phyloP scores from a whole-genome alignment of 1,140 invertebrate species.

The Achroia grisella region DNA sequence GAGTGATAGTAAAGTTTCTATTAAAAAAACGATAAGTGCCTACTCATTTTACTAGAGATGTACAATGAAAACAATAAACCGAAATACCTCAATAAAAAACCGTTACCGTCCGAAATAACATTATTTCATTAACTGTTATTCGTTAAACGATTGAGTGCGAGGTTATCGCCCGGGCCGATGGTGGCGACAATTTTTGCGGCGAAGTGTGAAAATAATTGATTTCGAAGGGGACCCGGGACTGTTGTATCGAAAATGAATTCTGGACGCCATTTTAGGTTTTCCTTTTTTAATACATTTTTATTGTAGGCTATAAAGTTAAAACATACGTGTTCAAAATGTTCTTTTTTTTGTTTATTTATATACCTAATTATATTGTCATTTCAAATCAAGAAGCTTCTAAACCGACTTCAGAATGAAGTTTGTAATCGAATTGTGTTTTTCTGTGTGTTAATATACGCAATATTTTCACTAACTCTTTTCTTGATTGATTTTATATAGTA shows the following conservation, averaged over 20 bases:
- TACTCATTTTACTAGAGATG: not conserved
- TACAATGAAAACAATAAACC: not conserved
- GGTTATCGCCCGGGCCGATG: conserved; percentile 2
- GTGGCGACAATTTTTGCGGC: conserved; percentile 10
- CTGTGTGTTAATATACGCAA: too few species aligned
- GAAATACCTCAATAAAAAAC: not conserved
- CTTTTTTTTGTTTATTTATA: too few species aligned
- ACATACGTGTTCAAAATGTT: too few species aligned
- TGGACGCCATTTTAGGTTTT: not conserved
- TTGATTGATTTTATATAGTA: too few species aligned
- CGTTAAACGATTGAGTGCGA: conserved; percentile 1
- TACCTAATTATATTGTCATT: too few species aligned
- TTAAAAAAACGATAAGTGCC: not conserved
- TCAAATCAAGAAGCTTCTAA: too few species aligned
- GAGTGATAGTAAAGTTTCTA: too few species aligned
- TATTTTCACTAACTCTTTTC: too few species aligned
- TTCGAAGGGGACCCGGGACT: not conserved
- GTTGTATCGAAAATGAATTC: not conserved
- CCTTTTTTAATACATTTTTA: too few species aligned
- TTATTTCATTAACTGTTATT: conserved; percentile 11
- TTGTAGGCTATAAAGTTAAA: too few species aligned
- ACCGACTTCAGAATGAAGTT: too few species aligned
- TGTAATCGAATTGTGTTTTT: too few species aligned
- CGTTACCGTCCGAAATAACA: not conserved
- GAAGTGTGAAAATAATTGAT: conserved; percentile 16